Percentiles rank a stretch among this genome's conserved stretches.
Evolutionary conservation across 1,140 invertebrate species (phyloP).

Genomic region (Ephestia elutella): DNA sequence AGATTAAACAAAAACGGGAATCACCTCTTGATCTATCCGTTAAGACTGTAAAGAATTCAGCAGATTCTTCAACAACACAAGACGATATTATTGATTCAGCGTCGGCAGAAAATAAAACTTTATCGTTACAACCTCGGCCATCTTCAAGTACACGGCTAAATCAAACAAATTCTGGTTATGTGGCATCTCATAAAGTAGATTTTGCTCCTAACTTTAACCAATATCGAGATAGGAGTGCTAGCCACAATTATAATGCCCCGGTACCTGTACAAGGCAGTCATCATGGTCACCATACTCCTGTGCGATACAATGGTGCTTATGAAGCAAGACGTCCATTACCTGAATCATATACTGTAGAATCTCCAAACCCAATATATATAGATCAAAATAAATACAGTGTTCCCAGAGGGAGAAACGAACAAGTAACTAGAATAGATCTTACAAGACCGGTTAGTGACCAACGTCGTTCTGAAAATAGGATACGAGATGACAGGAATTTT

Average conservation of each 20-base stretch:
- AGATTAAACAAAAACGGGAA: conserved; percentile 77
- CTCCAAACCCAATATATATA: conserved; percentile 44
- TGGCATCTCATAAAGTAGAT: conserved; percentile 79
- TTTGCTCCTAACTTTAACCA: conserved; percentile 80
- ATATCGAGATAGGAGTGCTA: conserved; percentile 51
- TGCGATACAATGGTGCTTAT: conserved; percentile 53
- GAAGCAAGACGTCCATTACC: conserved; percentile 33
- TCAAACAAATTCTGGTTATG: conserved; percentile 36
- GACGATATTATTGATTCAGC: conserved; percentile 76
- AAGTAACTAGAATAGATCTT: conserved; percentile 69
- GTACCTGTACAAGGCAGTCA: conserved; percentile 26
- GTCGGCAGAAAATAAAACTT: conserved; percentile 57
- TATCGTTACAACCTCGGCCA: conserved; percentile 44
- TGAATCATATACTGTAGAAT: conserved; percentile 48
- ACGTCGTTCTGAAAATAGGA: conserved; percentile 47
- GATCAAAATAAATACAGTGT: conserved; percentile 52
- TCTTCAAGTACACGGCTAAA: conserved; percentile 37
- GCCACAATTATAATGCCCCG: conserved; percentile 30
- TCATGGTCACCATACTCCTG: neutral
- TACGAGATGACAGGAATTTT: conserved; percentile 52
- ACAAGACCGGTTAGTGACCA: conserved; percentile 54
- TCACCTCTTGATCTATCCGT: conserved; percentile 89
- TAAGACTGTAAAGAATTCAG: conserved; percentile 88
- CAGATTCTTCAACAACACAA: conserved; percentile 87
- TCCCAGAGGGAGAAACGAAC: conserved; percentile 45